Evolutionary conservation across 2,113 vertebrate species (phyloP).

Genomic region (Phyllostomus hastatus): DNA sequence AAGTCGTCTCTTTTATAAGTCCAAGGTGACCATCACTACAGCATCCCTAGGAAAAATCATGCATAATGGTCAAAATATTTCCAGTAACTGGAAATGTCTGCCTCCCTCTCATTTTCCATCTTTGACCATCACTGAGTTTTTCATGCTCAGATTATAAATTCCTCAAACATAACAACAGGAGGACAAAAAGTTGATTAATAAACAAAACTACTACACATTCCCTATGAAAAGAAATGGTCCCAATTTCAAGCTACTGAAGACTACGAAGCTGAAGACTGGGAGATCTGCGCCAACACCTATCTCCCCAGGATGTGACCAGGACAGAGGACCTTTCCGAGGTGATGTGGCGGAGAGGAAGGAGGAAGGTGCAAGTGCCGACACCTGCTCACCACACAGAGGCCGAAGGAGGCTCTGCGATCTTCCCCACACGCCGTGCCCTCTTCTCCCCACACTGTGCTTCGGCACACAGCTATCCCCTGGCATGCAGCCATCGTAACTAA

Average conservation of each 20-base stretch:
- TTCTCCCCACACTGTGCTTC: not conserved
- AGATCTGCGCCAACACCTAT: not conserved
- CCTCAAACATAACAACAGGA: not conserved
- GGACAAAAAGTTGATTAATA: not conserved
- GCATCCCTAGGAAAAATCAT: not conserved
- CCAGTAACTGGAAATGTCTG: not conserved
- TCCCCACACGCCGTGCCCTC: not conserved
- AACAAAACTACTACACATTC: not conserved
- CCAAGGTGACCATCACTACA: not conserved
- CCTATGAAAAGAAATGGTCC: not conserved
- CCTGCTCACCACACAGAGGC: not conserved
- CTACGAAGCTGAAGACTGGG: not conserved
- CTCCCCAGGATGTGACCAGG: not conserved
- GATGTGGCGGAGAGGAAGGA: not conserved
- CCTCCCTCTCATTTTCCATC: not conserved
- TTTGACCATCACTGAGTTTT: not conserved
- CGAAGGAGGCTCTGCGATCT: not conserved
- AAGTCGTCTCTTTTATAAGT: not conserved
- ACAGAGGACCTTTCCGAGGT: not conserved
- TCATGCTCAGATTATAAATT: not conserved
- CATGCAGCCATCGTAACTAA: not conserved
- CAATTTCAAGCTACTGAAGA: constrained; percentile 15
- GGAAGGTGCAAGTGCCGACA: not conserved
- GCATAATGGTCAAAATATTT: not conserved
- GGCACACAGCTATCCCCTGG: not conserved